Evolutionary conservation across 2,888 invertebrate species (phyloP).

Genomic region (Cremastobaeus sp.): DNA sequence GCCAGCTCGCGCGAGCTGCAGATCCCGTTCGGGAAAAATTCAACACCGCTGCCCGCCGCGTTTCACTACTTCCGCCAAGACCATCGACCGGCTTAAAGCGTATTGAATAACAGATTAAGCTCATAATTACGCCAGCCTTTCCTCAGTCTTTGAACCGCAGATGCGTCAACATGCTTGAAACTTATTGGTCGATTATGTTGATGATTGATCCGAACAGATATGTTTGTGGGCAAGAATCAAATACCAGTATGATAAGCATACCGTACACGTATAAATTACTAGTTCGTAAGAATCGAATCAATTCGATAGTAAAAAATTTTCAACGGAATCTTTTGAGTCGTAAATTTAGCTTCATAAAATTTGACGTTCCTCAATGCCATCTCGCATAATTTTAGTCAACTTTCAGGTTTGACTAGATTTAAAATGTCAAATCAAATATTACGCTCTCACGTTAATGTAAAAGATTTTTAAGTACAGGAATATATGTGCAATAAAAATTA

Average conservation of each 20-base stretch:
- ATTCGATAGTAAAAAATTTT: no score
- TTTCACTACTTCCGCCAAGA: conserved; percentile 53
- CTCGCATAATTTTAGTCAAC: conserved; percentile 41
- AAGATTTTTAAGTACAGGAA: background rate
- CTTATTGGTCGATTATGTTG: no score
- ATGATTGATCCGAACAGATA: no score
- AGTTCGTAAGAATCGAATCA: no score
- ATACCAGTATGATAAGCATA: no score
- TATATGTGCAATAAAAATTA: background rate
- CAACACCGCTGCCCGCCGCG: conserved; percentile 10
- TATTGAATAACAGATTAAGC: conserved; percentile 37
- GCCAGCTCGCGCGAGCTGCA: conserved; percentile 52
- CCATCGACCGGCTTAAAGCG: conserved; percentile 30
- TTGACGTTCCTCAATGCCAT: conserved; percentile 41
- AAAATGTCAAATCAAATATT: conserved; percentile 51
- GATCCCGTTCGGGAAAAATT: conserved; percentile 69
- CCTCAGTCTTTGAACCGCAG: no score
- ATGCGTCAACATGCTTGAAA: no score
- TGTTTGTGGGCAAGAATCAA: no score
- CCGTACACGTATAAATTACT: no score
- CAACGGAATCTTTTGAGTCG: no score
- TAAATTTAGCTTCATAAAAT: no score
- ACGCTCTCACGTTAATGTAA: conserved; percentile 29
- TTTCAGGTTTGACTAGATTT: conserved; percentile 48
- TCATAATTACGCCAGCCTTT: no score